A percentile compares a stretch with the other conserved stretches of the same genome.
Conservation (phyloP, 2,797 vertebrate genomes). For the Diceros bicornis region DNA sequence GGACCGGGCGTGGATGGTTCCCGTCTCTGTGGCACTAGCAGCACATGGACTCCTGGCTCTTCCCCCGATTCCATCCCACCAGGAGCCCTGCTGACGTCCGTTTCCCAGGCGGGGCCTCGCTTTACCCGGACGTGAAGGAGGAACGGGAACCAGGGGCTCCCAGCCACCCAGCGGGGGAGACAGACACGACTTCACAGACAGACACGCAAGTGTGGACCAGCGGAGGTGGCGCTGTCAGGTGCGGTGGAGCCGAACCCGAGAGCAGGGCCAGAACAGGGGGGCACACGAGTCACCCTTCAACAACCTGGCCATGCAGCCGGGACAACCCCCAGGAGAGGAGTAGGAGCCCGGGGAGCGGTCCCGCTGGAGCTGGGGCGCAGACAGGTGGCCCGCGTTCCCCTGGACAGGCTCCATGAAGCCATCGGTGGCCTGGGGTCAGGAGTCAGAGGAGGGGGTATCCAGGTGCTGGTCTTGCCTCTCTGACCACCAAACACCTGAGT, state of each 20-base stretch:
- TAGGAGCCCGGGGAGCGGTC: fast-evolving
- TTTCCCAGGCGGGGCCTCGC: not conserved
- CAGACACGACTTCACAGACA: not conserved
- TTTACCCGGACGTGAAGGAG: fast-evolving
- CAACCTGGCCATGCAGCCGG: not conserved
- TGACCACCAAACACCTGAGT: not conserved
- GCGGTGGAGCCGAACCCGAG: fast-evolving
- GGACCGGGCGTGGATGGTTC: fast-evolving
- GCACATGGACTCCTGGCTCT: not conserved
- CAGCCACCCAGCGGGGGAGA: not conserved
- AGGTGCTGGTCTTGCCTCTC: not conserved
- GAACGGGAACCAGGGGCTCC: not conserved
- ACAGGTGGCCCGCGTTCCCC: not conserved
- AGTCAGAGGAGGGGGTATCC: fast-evolving
- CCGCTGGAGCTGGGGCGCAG: not conserved
- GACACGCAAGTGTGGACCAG: not conserved
- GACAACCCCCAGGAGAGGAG: not conserved
- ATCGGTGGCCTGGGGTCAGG: not conserved
- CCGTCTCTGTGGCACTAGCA: fast-evolving
- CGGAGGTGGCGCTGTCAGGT: too few species aligned
- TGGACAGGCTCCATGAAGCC: not conserved
- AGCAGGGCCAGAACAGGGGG: not conserved
- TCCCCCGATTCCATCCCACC: fast-evolving
- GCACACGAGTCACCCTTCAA: fast-evolving
- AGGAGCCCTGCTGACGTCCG: not conserved